phyloP scores from a whole-genome alignment of 2,888 invertebrate species.

The Phorcus lineatus region DNA sequence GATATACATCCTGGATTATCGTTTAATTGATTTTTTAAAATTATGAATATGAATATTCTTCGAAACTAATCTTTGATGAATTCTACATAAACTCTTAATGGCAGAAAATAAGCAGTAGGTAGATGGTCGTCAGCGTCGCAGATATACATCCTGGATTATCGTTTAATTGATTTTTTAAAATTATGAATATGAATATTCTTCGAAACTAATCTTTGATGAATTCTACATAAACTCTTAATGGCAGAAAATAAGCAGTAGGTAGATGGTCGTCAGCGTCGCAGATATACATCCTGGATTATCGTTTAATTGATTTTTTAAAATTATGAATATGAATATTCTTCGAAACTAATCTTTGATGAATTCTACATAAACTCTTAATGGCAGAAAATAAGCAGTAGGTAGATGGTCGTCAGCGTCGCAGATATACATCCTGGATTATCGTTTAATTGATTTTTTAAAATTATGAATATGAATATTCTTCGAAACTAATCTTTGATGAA shows the following conservation, averaged over 20 bases:
- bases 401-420: constrained; percentile 80
- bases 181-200: too few relatives aligned
- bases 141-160: constrained; percentile 79
- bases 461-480: too few relatives aligned
- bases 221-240: constrained; percentile 87
- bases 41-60: too few relatives aligned
- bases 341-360: constrained; percentile 94
- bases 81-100: constrained; percentile 87
- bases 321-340: too few relatives aligned
- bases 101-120: constrained; percentile 84
- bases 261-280: constrained; percentile 80
- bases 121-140: constrained; percentile 80
- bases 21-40: too few relatives aligned
- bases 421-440: constrained; percentile 79
- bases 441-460: too few relatives aligned
- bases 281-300: constrained; percentile 79
- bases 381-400: constrained; percentile 84
- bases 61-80: constrained; percentile 94
- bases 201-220: constrained; percentile 94
- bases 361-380: constrained; percentile 87
- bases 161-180: too few relatives aligned
- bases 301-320: too few relatives aligned
- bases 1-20: constrained; percentile 79
- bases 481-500: constrained; percentile 94
- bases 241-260: constrained; percentile 84